phyloP scores from a whole-genome alignment of 2,113 vertebrate genomes.

The Podarcis muralis region DNA sequence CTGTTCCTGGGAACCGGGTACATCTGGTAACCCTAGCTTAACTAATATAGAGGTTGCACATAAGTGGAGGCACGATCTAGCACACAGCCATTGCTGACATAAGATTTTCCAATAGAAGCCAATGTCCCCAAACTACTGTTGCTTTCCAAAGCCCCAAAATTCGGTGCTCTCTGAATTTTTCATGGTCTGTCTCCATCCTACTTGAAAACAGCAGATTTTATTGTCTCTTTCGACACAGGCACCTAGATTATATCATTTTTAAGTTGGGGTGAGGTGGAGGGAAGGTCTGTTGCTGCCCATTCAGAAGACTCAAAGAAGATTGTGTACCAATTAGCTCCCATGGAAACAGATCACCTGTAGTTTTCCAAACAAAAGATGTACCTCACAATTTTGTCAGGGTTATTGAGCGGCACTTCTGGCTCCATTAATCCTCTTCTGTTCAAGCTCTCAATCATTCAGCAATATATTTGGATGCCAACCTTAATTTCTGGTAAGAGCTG shows the following conservation, averaged over 20 bases:
- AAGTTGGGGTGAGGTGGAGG: not conserved
- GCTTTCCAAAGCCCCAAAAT: too few species aligned
- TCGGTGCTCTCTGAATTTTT: too few species aligned
- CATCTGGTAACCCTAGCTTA: too few species aligned
- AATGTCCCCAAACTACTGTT: too few species aligned
- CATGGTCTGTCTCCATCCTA: too few species aligned
- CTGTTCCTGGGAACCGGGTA: too few species aligned
- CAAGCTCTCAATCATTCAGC: not conserved
- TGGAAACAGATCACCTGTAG: not conserved
- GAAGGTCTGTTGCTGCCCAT: not conserved
- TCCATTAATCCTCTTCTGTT: not conserved
- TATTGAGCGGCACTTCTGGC: not conserved
- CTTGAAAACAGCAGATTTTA: not conserved
- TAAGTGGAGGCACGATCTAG: too few species aligned
- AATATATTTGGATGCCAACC: not conserved
- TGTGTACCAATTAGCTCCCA: not conserved
- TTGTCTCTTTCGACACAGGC: not conserved
- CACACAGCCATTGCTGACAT: too few species aligned
- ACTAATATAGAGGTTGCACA: too few species aligned
- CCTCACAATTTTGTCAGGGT: not conserved
- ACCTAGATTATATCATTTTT: not conserved
- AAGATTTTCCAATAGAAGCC: too few species aligned
- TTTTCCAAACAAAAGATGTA: not conserved
- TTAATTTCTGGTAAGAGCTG: not conserved
- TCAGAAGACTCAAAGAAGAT: not conserved